These are phyloP conservation scores for Alaudala cheleensis DNA, from an alignment of 2,113 vertebrate species.

Conservation along the genomic window DNA sequence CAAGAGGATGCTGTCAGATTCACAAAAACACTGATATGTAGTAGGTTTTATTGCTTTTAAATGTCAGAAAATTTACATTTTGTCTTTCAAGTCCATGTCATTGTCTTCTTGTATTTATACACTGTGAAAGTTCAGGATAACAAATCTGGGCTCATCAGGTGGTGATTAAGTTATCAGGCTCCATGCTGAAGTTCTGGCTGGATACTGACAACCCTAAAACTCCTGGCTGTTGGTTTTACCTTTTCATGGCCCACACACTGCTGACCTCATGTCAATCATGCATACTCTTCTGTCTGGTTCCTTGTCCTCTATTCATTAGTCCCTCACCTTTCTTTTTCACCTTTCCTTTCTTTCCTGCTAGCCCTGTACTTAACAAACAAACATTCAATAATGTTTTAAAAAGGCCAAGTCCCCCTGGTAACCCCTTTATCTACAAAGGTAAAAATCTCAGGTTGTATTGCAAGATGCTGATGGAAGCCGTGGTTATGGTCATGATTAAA, in stretches of 20 bases:
- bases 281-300: background rate
- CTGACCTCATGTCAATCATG: background rate
- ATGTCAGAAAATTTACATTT: background rate
- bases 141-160: background rate
- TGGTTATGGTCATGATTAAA: background rate
- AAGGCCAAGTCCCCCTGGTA: background rate
- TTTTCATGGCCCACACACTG: background rate
- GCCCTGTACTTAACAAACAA: background rate
- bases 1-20: background rate
- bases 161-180: background rate
- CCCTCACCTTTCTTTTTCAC: background rate
- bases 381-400: background rate
- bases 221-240: background rate
- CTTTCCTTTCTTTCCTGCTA: background rate
- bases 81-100: background rate
- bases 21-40: background rate
- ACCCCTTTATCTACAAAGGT: background rate
- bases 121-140: background rate
- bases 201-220: background rate
- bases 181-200: background rate
- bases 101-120: background rate
- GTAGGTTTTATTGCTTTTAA: background rate
- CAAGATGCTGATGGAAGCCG: background rate
- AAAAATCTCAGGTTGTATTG: background rate
- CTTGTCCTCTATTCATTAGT: background rate